These are phyloP conservation scores for Gandaritis pyraliata DNA, from an alignment of 2,888 invertebrate species.

Conservation along the genomic window DNA sequence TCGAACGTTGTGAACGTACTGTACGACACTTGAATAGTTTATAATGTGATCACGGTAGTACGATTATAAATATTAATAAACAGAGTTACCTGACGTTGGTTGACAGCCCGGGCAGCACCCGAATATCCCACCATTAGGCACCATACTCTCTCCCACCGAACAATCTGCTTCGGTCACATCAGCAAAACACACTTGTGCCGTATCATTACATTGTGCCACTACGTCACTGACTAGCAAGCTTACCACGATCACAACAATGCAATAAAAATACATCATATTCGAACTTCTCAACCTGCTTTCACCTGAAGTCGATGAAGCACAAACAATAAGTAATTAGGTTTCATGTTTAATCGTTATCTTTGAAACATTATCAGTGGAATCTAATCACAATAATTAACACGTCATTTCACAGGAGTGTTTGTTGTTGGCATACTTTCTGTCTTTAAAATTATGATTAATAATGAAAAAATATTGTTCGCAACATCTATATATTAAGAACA, in stretches of 20 bases:
- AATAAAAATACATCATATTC: constrained; percentile 28
- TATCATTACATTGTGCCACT: constrained; percentile 55
- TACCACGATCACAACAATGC: constrained; percentile 39
- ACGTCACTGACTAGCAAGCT: constrained; percentile 39
- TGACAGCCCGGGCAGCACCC: constrained; percentile 78
- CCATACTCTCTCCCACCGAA: constrained; percentile 49
- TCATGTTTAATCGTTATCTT: constrained; percentile 46
- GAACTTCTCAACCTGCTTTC: constrained; percentile 33
- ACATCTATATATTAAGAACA: constrained; percentile 1
- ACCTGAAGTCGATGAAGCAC: constrained; percentile 40
- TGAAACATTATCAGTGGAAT: constrained; percentile 53
- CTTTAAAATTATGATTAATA: neutral
- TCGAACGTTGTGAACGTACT: constrained; percentile 14
- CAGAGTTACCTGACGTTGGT: constrained; percentile 41
- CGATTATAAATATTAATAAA: neutral
- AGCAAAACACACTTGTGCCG: constrained; percentile 67
- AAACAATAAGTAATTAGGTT: constrained; percentile 50
- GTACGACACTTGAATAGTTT: too few relatives aligned
- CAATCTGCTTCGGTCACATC: constrained; percentile 64
- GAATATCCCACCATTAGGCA: constrained; percentile 57
- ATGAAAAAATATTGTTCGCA: neutral
- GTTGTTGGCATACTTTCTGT: neutral
- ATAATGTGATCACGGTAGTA: too few relatives aligned
- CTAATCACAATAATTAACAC: constrained; percentile 55
- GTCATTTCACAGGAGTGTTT: constrained; percentile 30